Evolutionary conservation across 2,888 invertebrate species (phyloP), one percentile per base, ranked within the genome.

Genomic region (Xanthostigma xanthostigma): DNA sequence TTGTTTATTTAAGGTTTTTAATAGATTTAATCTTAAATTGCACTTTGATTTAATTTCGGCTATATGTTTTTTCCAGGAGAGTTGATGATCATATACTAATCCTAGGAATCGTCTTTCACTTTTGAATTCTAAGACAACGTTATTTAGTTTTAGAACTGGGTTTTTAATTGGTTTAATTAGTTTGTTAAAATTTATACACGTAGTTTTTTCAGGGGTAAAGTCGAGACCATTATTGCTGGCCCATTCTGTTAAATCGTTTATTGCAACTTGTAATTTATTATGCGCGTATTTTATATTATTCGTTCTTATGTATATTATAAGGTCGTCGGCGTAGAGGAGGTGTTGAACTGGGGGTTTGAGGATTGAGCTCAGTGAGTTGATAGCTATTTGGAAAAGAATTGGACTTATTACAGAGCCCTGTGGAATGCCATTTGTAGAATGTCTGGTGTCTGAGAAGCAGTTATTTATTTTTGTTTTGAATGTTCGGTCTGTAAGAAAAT

Each of bases 211-310:
- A 8, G 35, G 2, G 11, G 48, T 49, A 27, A 53, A 49, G 34
- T 49, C 43, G 14, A 53, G 17, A 3, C 17, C 17, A 17, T 17
- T 17, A 17, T 17, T 17, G 17, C 17, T 17, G 4, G 17, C 17
- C 45, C 5, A 48, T 52, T 3, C 36, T 35, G 6, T 34, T 2
- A 53, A n/a, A 5, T 41, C 35, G 36, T 54, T 39, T 6, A 53
- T 42, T 5, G 48, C 40, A 10, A 35, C 1, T 41, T 54, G 50
- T 9, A 51, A 17, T 1, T 37, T 11, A 12, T 41, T 2, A 41
- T 47, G 39, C 5, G 27, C 38, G 2, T 44, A 34, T 45, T 44
- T 49, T 8, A 43, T n/a, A 27, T 45, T 43, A 36, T 48, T 50
- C 11, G 40, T 52, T 44, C 12, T 44, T 35, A 12, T 10, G 34